These are phyloP conservation scores for Chiloscyllium punctatum DNA, from an alignment of 2,797 vertebrate species.

Conservation along the genomic window DNA sequence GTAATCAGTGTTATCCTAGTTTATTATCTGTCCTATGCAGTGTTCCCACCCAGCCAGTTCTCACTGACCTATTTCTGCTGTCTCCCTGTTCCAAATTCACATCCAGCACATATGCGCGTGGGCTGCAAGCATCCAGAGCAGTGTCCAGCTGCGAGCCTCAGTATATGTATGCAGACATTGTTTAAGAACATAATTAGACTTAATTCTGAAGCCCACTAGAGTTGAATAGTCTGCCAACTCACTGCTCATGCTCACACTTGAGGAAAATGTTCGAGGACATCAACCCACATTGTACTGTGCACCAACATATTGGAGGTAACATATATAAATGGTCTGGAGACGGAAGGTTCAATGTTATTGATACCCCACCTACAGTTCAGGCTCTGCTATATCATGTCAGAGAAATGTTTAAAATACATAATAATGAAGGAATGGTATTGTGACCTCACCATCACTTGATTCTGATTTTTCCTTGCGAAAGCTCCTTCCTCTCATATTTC, in stretches of 20 bases:
- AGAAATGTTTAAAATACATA: not conserved
- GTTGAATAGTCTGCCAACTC: not conserved
- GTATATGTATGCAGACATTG: not conserved
- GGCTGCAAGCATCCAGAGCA: no score
- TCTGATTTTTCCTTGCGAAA: not conserved
- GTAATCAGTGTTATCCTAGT: not conserved
- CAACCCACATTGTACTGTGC: not conserved
- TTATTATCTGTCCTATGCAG: not conserved
- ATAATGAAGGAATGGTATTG: not conserved
- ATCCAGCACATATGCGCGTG: not conserved
- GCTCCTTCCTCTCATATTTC: not conserved
- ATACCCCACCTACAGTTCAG: not conserved
- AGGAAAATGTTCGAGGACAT: not conserved
- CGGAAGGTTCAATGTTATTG: not conserved
- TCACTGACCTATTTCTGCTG: not conserved
- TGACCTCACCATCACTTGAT: not conserved
- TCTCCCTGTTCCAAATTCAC: not conserved
- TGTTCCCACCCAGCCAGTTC: not conserved
- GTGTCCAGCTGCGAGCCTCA: no score
- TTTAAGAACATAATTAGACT: not conserved
- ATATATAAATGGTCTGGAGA: not conserved
- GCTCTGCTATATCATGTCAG: not conserved
- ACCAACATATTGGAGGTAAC: not conserved
- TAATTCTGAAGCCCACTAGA: not conserved
- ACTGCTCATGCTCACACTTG: not conserved